Evolutionary conservation across 2,888 invertebrate genomes (phyloP).

Genomic region (Marronus borbonicus): DNA sequence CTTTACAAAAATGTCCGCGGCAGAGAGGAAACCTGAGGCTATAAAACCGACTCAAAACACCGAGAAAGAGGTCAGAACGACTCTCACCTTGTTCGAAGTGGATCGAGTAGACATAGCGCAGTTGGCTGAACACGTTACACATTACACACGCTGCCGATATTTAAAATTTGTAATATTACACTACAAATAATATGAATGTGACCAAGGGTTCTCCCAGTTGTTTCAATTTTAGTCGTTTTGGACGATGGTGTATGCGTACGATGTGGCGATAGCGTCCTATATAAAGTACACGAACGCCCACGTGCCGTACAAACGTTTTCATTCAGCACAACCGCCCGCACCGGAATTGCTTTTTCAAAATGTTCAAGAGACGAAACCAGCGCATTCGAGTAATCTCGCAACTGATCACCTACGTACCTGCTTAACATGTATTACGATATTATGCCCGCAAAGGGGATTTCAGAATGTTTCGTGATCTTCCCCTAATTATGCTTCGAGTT

Average conservation of each 20-base stretch:
- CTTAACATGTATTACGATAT: conserved; percentile 7
- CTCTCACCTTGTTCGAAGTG: too few species aligned
- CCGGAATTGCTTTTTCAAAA: conserved; percentile 41
- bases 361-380: conserved; percentile 57
- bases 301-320: neutral
- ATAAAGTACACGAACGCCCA: conserved; percentile 27
- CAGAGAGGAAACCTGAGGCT: too few species aligned
- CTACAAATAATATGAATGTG: too few species aligned
- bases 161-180: too few species aligned
- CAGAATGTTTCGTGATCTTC: neutral
- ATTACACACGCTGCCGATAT: too few species aligned
- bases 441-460: neutral
- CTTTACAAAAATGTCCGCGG: too few species aligned
- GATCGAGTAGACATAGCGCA: too few species aligned
- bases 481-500: neutral
- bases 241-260: neutral
- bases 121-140: too few species aligned
- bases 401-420: conserved; percentile 54
- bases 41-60: neutral
- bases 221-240: neutral
- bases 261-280: neutral
- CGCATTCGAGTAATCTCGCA: conserved; percentile 59
- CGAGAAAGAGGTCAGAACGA: too few species aligned
- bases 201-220: too few species aligned
- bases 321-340: conserved; percentile 10